Conservation (phyloP, 1,140 invertebrate genomes). For the Danaus melanippus region DNA sequence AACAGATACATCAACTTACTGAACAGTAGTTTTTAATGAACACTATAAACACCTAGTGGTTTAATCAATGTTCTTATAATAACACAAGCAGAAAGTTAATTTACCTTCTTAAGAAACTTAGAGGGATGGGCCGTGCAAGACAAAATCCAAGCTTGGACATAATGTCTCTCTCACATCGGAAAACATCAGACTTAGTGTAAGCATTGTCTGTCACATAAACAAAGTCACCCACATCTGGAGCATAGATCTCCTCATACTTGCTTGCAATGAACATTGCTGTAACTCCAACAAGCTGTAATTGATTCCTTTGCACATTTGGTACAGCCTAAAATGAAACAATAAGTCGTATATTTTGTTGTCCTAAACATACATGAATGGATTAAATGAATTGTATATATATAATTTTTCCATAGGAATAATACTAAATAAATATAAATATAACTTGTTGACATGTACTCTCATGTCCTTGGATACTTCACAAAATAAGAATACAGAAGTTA, state of each 20-base stretch:
- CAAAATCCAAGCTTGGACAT: conserved; percentile 83
- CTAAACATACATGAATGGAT: no score
- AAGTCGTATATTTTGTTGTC: not conserved
- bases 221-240: conserved; percentile 91
- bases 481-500: no score
- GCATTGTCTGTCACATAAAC: conserved; percentile 94
- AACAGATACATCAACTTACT: conserved; percentile 21
- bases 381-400: no score
- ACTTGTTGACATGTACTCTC: no score
- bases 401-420: no score
- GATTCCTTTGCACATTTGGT: conserved; percentile 74
- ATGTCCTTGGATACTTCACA: no score
- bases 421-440: no score
- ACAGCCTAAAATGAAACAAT: conserved; percentile 34
- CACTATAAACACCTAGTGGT: no score
- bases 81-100: not conserved
- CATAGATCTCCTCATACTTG: conserved; percentile 97
- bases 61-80: no score
- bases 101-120: conserved; percentile 89
- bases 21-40: conserved; percentile 17
- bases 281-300: conserved; percentile 92
- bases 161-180: conserved; percentile 88
- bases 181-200: conserved; percentile 85
- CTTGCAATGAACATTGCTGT: conserved; percentile 92
- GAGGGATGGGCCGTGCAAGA: conserved; percentile 86